Conservation (phyloP, 1,140 invertebrate species). For the Ctenoplectra terminalis region DNA sequence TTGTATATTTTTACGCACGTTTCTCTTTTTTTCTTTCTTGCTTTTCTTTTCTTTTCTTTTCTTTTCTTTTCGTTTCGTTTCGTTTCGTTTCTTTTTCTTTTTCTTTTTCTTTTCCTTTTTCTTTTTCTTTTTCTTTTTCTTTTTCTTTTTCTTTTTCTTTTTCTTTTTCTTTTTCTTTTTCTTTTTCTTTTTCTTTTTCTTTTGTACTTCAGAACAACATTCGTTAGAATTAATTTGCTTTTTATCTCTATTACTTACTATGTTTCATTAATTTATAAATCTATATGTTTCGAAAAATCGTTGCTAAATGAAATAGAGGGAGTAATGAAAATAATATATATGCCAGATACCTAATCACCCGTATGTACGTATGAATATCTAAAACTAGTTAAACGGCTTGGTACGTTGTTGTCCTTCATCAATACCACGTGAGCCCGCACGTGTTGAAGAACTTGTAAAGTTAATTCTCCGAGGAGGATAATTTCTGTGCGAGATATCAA, state of each 20-base stretch:
- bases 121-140: not conserved
- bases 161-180: too few relatives aligned
- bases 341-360: constrained; percentile 23
- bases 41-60: not conserved
- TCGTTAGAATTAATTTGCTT: not conserved
- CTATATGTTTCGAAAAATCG: not conserved
- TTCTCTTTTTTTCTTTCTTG: constrained; percentile 14
- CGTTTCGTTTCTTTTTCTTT: not conserved
- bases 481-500: not conserved
- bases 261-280: not conserved
- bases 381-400: not conserved
- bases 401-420: not conserved
- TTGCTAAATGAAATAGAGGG: not conserved
- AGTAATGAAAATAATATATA: not conserved
- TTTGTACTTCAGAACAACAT: constrained; percentile 18
- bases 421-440: constrained; percentile 35
- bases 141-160: not conserved
- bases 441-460: not conserved
- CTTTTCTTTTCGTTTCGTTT: not conserved
- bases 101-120: not conserved
- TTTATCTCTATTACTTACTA: not conserved
- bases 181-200: too few relatives aligned
- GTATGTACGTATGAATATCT: not conserved
- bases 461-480: not conserved
- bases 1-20: not conserved